Conservation (phyloP, 2,888 invertebrate genomes). For the Cerastoderma edule region DNA sequence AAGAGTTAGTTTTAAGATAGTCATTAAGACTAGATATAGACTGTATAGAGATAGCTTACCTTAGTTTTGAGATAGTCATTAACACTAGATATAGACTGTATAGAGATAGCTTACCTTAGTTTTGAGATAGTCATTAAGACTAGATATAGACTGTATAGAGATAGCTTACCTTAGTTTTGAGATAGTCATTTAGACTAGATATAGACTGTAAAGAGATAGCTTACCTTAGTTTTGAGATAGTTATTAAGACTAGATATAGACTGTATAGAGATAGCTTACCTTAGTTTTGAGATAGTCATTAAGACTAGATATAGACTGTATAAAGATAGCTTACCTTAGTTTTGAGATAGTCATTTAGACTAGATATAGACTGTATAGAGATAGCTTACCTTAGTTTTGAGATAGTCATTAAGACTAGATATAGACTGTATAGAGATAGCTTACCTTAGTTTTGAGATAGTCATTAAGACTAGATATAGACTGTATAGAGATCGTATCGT, state of each 20-base stretch:
- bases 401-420: neutral
- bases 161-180: too few species aligned
- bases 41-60: too few species aligned
- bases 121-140: too few species aligned
- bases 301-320: neutral
- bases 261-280: neutral
- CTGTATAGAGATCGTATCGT: conserved; percentile 21
- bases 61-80: too few species aligned
- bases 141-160: too few species aligned
- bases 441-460: conserved; percentile 45
- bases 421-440: neutral
- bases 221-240: neutral
- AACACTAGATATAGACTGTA: too few species aligned
- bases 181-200: too few species aligned
- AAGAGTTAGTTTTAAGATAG: too few species aligned
- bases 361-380: neutral
- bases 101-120: too few species aligned
- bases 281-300: neutral
- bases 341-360: too few species aligned
- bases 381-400: neutral
- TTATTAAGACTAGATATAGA: neutral
- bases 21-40: too few species aligned
- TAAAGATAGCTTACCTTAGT: neutral
- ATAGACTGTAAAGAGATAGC: too few species aligned
- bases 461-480: conserved; percentile 45